Evolutionary conservation across 2,888 invertebrate genomes (phyloP).

Genomic region (Masnerella sp.): DNA sequence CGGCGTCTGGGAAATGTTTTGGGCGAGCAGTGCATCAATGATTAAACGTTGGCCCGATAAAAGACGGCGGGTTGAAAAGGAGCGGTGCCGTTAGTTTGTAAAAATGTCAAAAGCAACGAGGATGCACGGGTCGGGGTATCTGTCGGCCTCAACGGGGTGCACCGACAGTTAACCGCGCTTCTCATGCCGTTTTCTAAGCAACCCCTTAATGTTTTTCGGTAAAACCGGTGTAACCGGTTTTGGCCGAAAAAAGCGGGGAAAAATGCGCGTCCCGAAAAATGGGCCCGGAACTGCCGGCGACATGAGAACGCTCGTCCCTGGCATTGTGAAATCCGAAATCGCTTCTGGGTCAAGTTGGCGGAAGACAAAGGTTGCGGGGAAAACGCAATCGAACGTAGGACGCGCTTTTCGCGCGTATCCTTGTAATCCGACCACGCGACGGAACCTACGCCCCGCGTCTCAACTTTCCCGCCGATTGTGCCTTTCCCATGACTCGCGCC

Average conservation of each 20-base stretch:
- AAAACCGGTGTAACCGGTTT: conserved; percentile 74
- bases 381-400: conserved; percentile 61
- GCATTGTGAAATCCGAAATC: conserved; percentile 35
- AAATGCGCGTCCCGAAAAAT: conserved; percentile 5
- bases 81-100: conserved; percentile 30
- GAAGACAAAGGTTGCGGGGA: conserved; percentile 25
- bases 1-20: too few relatives aligned
- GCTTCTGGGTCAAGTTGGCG: conserved; percentile 50
- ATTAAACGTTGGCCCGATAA: not conserved
- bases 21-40: too few relatives aligned
- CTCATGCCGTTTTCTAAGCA: conserved; percentile 67
- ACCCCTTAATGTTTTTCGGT: conserved; percentile 68
- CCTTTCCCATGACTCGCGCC: conserved; percentile 45
- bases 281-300: conserved; percentile 32
- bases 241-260: conserved; percentile 22
- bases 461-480: conserved; percentile 28
- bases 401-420: conserved; percentile 49
- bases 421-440: conserved; percentile 59
- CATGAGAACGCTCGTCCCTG: conserved; percentile 28
- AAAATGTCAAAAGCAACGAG: conserved; percentile 38
- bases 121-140: conserved; percentile 40
- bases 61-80: conserved; percentile 15
- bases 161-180: conserved; percentile 72
- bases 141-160: conserved; percentile 37
- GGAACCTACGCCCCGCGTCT: conserved; percentile 56